These are phyloP conservation scores for Drosophila fungiperda DNA, from an alignment of 2,888 invertebrate genomes.

Conservation along the genomic window DNA sequence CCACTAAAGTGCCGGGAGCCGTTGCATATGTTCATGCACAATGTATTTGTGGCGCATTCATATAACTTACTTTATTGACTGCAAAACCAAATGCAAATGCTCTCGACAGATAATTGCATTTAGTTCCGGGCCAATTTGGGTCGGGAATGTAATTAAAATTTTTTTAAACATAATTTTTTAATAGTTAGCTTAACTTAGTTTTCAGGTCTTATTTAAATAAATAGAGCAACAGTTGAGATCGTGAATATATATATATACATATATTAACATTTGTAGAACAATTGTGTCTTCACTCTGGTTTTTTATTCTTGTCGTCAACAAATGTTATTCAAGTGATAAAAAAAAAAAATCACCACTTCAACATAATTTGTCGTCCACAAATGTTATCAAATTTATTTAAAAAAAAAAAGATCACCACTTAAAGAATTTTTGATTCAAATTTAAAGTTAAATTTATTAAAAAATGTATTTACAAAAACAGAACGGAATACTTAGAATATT, in stretches of 20 bases:
- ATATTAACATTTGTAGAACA: too few species aligned
- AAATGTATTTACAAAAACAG: background rate
- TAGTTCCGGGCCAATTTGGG: constrained; percentile 20
- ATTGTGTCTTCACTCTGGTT: background rate
- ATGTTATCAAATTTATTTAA: too few species aligned
- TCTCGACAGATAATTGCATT: constrained; percentile 10
- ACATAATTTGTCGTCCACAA: background rate
- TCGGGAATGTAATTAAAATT: background rate
- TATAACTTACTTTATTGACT: constrained; percentile 44
- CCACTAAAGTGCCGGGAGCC: constrained; percentile 51
- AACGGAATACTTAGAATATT: background rate
- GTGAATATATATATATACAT: background rate
- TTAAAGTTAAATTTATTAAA: background rate
- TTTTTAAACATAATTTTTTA: background rate
- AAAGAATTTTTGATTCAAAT: background rate
- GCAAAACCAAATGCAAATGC: constrained; percentile 11
- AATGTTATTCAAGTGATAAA: background rate
- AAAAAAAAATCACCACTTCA: background rate
- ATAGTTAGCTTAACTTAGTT: background rate
- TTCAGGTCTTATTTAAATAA: background rate
- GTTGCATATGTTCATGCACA: constrained; percentile 37
- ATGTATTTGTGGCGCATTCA: constrained; percentile 19
- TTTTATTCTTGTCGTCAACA: background rate
- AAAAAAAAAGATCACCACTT: background rate
- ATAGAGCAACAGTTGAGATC: background rate